Evolutionary conservation across 2,888 invertebrate species (phyloP).

Genomic region (Xylocampa areola): DNA sequence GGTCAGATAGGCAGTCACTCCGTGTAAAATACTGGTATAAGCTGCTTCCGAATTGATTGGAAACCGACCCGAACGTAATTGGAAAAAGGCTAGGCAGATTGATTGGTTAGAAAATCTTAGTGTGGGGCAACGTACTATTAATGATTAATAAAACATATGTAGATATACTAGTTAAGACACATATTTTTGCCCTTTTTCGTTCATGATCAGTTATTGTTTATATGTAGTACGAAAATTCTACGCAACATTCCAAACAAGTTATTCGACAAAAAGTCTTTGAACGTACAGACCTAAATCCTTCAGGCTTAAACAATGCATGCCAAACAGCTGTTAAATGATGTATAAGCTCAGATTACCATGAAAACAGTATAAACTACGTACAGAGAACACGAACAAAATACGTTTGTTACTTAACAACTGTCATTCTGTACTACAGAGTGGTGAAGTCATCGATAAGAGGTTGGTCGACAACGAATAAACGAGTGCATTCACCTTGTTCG

Average conservation of each 20-base stretch:
- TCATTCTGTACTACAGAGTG: constrained; percentile 27
- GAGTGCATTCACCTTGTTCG: constrained; percentile 58
- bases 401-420: constrained; percentile 46
- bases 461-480: constrained; percentile 46
- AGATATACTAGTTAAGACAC: no score
- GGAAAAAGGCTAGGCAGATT: no score
- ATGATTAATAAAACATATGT: no score
- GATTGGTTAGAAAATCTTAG: no score
- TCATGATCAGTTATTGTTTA: no score
- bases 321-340: constrained; percentile 15
- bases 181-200: no score
- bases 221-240: no score
- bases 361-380: constrained; percentile 28
- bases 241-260: background rate
- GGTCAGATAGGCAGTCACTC: no score
- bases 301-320: constrained; percentile 18
- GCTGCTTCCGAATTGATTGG: no score
- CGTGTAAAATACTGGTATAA: no score
- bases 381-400: constrained; percentile 34
- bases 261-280: constrained; percentile 1
- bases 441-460: constrained; percentile 59
- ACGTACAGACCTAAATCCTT: constrained; percentile 10
- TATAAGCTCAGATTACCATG: constrained; percentile 31
- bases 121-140: no score
- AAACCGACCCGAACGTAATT: no score